Conservation (phyloP, 1,140 invertebrate species). For the Philaenus spumarius region DNA sequence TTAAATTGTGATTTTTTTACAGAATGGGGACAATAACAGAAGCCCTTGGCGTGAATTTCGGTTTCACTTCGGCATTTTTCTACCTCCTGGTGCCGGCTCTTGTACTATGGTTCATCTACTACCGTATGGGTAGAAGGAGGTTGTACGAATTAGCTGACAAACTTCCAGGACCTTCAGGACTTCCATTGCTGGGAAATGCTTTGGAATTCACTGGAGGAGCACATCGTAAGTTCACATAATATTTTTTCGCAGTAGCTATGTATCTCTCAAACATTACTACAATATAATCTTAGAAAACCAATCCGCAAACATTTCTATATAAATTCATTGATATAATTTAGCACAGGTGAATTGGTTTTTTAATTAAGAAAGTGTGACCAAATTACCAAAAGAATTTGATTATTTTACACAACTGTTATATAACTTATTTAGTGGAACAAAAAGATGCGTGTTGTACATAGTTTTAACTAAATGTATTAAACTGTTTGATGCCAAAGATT, state of each 20-base stretch:
- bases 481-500: too few species aligned
- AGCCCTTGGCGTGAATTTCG: too few species aligned
- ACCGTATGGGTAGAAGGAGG: constrained; percentile 57
- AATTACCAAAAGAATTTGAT: background rate
- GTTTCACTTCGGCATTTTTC: constrained; percentile 52
- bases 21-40: too few species aligned
- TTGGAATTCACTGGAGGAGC: constrained; percentile 47
- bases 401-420: too few species aligned
- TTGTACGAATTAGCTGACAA: constrained; percentile 61
- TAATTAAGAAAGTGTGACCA: background rate
- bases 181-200: constrained; percentile 63
- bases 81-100: constrained; percentile 59
- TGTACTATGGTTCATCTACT: constrained; percentile 62
- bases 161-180: constrained; percentile 58
- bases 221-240: constrained; percentile 24
- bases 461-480: too few species aligned
- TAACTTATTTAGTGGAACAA: too few species aligned
- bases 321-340: background rate
- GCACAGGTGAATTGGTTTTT: background rate
- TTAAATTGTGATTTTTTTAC: too few species aligned
- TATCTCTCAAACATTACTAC: background rate
- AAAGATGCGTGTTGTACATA: too few species aligned
- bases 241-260: background rate
- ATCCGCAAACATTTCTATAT: background rate
- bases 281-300: background rate